These are phyloP conservation scores for Pica pica DNA, from an alignment of 2,113 vertebrate species.

Conservation along the genomic window DNA sequence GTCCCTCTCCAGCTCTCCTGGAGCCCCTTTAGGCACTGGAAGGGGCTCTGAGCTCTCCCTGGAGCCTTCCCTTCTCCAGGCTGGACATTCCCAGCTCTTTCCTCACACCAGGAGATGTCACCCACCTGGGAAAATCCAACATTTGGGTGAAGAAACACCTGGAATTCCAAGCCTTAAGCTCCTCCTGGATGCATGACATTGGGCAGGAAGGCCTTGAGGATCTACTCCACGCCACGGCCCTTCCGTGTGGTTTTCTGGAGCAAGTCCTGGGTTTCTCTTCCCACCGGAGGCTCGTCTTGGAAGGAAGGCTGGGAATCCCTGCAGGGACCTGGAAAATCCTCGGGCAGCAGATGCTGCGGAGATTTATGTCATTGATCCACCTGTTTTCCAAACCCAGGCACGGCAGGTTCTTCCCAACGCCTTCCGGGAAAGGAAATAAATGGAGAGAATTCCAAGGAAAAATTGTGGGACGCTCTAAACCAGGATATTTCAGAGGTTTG, in stretches of 20 bases:
- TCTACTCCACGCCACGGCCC: rapidly evolving
- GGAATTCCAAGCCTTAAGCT: not conserved
- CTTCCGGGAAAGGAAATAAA: not conserved
- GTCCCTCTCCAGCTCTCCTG: not conserved
- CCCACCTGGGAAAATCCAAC: not conserved
- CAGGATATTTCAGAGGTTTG: not conserved
- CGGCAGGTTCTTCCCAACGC: rapidly evolving
- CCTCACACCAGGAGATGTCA: not conserved
- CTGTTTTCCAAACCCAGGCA: not conserved
- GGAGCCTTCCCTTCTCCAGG: not conserved
- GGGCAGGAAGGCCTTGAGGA: not conserved
- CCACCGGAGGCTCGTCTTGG: not conserved
- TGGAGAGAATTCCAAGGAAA: rapidly evolving
- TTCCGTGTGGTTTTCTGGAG: rapidly evolving
- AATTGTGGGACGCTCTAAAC: rapidly evolving
- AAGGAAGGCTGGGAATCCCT: not conserved
- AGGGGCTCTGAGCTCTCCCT: not conserved
- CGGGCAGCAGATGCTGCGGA: not conserved
- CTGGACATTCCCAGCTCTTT: not conserved
- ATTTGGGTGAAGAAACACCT: not conserved
- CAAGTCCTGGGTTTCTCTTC: rapidly evolving
- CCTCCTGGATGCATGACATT: not conserved
- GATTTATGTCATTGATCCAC: not conserved
- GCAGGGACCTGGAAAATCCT: not conserved
- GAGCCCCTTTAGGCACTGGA: not conserved